Percentiles rank a stretch among this genome's conserved stretches.
These are phyloP conservation scores for Dasypogon diadema DNA, from an alignment of 2,888 invertebrate species.

Conservation along the genomic window DNA sequence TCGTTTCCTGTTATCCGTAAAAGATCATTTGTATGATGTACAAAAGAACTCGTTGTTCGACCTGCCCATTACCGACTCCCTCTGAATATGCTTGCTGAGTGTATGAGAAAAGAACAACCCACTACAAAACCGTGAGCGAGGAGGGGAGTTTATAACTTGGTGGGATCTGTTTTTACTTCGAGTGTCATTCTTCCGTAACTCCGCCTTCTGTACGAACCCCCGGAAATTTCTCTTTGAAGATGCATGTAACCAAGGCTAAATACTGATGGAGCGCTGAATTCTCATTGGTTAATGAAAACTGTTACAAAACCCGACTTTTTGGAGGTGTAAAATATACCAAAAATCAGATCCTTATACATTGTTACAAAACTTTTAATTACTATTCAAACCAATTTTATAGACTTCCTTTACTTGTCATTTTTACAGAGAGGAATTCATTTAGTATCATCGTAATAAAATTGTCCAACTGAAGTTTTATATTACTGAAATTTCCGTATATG, in stretches of 20 bases:
- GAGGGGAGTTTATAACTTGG: background rate
- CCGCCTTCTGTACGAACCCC: background rate
- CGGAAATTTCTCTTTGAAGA: no score
- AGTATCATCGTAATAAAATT: no score
- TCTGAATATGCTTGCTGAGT: background rate
- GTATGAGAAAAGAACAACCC: background rate
- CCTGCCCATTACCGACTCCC: constrained; percentile 28
- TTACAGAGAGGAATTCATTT: no score
- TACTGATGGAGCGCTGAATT: no score
- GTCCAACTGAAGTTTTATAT: no score
- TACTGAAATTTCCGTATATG: no score
- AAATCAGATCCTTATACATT: background rate
- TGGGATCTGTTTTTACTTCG: background rate
- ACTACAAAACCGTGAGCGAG: background rate
- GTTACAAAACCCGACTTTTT: no score
- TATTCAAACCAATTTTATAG: no score
- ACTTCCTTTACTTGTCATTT: no score
- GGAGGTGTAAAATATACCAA: background rate
- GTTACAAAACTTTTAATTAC: background rate
- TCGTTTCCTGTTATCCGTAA: background rate
- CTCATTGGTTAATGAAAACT: background rate
- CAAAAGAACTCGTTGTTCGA: constrained; percentile 17
- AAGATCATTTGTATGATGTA: background rate
- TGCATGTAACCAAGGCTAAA: background rate
- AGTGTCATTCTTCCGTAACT: background rate